Percentiles rank a stretch among this genome's conserved stretches.
phyloP scores from a whole-genome alignment of 2,797 vertebrate genomes.

The Sphenopsis melanotis region DNA sequence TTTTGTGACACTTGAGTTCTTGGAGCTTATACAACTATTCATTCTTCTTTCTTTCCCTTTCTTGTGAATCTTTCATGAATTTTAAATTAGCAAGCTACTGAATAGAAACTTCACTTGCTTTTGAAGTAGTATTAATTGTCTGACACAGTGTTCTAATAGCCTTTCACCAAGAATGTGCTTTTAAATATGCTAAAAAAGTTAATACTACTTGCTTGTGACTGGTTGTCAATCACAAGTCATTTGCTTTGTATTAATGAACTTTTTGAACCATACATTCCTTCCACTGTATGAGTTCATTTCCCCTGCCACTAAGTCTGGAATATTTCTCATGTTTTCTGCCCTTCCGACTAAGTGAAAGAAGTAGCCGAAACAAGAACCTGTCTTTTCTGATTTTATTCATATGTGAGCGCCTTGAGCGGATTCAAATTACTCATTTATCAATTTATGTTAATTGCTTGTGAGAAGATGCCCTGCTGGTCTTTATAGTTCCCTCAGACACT shows the following conservation, averaged over 20 bases:
- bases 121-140: slow-evolving; percentile 71
- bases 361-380: slow-evolving; percentile 69
- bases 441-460: slow-evolving; percentile 90
- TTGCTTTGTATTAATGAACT: slow-evolving; percentile 69
- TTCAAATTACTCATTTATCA: slow-evolving; percentile 87
- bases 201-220: slow-evolving; percentile 45
- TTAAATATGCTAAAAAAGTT: slow-evolving; percentile 61
- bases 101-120: slow-evolving; percentile 50
- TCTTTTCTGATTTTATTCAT: slow-evolving; percentile 81
- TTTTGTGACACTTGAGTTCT: slow-evolving; percentile 31
- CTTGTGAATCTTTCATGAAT: slow-evolving; percentile 57
- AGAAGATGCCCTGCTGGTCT: slow-evolving; percentile 87
- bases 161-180: slow-evolving; percentile 58
- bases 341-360: slow-evolving; percentile 63
- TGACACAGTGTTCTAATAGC: slow-evolving; percentile 62
- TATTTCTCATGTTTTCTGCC: slow-evolving; percentile 67
- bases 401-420: slow-evolving; percentile 73
- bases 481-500: slow-evolving; percentile 83
- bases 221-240: slow-evolving; percentile 72
- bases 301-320: slow-evolving; percentile 35
- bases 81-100: slow-evolving; percentile 58
- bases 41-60: slow-evolving; percentile 33
- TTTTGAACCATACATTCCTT: slow-evolving; percentile 56
- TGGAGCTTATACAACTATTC: slow-evolving; percentile 35
- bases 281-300: slow-evolving; percentile 60